Conservation (phyloP, 2,888 invertebrate genomes). For the Podabrus alpinus region DNA sequence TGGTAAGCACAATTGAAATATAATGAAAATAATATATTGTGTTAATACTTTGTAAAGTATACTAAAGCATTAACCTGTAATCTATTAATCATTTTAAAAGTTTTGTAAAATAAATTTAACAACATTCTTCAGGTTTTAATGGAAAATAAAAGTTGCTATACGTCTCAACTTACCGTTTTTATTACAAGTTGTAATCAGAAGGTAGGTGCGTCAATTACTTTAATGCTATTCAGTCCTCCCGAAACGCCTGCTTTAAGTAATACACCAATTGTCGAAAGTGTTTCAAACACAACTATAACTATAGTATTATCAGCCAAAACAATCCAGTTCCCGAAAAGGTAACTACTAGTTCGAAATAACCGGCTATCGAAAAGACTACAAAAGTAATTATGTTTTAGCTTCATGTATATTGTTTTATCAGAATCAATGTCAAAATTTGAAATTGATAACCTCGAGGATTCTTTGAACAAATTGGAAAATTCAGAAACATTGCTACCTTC, state of each 20-base stretch:
- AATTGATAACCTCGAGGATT: not conserved
- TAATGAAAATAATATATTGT: too few relatives aligned
- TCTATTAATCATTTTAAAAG: too few relatives aligned
- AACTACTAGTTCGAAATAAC: not conserved
- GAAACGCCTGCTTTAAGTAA: not conserved
- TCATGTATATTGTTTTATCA: constrained; percentile 10
- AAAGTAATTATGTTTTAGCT: constrained; percentile 6
- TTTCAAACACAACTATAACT: constrained; percentile 16
- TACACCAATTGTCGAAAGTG: not conserved
- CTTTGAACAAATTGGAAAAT: not conserved
- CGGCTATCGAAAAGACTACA: not conserved
- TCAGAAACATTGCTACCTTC: not conserved
- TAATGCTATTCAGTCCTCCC: constrained; percentile 13
- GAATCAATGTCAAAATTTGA: not conserved
- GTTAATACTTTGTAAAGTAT: too few relatives aligned
- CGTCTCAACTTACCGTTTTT: not conserved
- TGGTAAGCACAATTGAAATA: not conserved
- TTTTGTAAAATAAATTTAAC: not conserved
- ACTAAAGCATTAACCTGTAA: too few relatives aligned
- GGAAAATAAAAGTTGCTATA: constrained; percentile 1
- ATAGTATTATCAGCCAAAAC: constrained; percentile 6
- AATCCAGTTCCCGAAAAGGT: not conserved
- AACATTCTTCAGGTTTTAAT: constrained; percentile 4
- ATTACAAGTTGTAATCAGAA: not conserved
- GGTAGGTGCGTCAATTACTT: not conserved